These are phyloP conservation scores for Cheilinus undulatus DNA, from an alignment of 2,113 vertebrate genomes.

Conservation along the genomic window DNA sequence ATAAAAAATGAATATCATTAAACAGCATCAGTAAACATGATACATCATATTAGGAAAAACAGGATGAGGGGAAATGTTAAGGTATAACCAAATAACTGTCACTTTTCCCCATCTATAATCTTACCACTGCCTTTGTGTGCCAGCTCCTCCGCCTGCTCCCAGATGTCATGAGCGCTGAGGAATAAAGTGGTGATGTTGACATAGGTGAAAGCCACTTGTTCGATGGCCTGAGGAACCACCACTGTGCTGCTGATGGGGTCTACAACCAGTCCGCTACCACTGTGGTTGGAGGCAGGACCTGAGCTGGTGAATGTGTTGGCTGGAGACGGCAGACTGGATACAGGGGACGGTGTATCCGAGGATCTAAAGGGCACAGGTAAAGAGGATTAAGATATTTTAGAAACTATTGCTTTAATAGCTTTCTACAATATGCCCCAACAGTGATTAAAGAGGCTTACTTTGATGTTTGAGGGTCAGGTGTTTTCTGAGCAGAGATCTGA, in stretches of 20 bases:
- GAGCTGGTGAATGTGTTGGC: slow-evolving; percentile 76
- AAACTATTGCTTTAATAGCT: fast-evolving
- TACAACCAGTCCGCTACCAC: slow-evolving; percentile 42
- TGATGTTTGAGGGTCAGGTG: slow-evolving; percentile 79
- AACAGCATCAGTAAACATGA: too few relatives aligned
- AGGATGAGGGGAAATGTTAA: too few relatives aligned
- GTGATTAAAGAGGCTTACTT: slow-evolving; percentile 81
- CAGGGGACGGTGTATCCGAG: slow-evolving; percentile 84
- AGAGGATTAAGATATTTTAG: background rate
- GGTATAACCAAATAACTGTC: too few relatives aligned
- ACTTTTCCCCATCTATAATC: background rate
- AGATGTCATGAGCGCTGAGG: slow-evolving; percentile 89
- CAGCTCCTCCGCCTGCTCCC: slow-evolving; percentile 92
- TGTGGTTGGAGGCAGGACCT: slow-evolving; percentile 76
- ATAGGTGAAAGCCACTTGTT: slow-evolving; percentile 88
- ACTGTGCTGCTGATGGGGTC: slow-evolving; percentile 64
- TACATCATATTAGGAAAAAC: too few relatives aligned
- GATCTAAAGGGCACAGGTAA: slow-evolving; percentile 74
- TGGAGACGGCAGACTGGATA: slow-evolving; percentile 86
- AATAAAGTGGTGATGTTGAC: slow-evolving; percentile 91
- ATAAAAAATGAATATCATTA: too few relatives aligned
- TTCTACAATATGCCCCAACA: too few relatives aligned
- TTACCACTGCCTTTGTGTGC: slow-evolving; percentile 88
- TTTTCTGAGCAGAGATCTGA: slow-evolving; percentile 83
- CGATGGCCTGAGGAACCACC: slow-evolving; percentile 85